Conservation (phyloP, 2,113 vertebrate species). For the Cottus gobio region DNA sequence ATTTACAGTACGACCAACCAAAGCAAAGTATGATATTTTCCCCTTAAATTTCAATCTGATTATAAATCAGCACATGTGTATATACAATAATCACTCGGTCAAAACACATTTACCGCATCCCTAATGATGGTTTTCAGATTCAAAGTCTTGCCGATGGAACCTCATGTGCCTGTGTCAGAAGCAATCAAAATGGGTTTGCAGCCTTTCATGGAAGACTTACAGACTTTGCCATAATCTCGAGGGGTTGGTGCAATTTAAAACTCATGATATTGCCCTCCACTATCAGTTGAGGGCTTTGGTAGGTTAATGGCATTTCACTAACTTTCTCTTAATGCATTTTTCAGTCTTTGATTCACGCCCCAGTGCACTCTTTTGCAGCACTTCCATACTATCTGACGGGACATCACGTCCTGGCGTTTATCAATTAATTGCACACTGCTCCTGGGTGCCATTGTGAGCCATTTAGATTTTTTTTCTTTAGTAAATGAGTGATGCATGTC, state of each 20-base stretch:
- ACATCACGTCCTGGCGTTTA: slow-evolving; percentile 80
- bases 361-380: slow-evolving; percentile 71
- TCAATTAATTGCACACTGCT: slow-evolving; percentile 82
- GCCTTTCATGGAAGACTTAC: slow-evolving; percentile 72
- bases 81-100: slow-evolving; percentile 74
- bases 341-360: slow-evolving; percentile 78
- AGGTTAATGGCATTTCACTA: slow-evolving; percentile 83
- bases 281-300: slow-evolving; percentile 79
- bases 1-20: slow-evolving; percentile 68
- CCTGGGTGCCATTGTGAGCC: slow-evolving; percentile 73
- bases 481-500: slow-evolving; percentile 77
- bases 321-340: slow-evolving; percentile 80
- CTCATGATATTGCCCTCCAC: slow-evolving; percentile 70
- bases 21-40: slow-evolving; percentile 48
- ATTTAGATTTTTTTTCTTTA: slow-evolving; percentile 59
- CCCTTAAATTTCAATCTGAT: slow-evolving; percentile 66
- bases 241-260: slow-evolving; percentile 80
- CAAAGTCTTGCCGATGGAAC: slow-evolving; percentile 65
- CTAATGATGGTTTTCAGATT: slow-evolving; percentile 76
- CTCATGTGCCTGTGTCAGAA: slow-evolving; percentile 71
- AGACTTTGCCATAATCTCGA: slow-evolving; percentile 74
- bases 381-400: slow-evolving; percentile 74
- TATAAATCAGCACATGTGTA: slow-evolving; percentile 70
- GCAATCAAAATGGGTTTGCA: slow-evolving; percentile 72
- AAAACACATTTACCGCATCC: slow-evolving; percentile 73